Percentiles rank a stretch among this genome's conserved stretches.
Conservation (phyloP, 1,140 invertebrate species). For the Zaprionus africanus region DNA sequence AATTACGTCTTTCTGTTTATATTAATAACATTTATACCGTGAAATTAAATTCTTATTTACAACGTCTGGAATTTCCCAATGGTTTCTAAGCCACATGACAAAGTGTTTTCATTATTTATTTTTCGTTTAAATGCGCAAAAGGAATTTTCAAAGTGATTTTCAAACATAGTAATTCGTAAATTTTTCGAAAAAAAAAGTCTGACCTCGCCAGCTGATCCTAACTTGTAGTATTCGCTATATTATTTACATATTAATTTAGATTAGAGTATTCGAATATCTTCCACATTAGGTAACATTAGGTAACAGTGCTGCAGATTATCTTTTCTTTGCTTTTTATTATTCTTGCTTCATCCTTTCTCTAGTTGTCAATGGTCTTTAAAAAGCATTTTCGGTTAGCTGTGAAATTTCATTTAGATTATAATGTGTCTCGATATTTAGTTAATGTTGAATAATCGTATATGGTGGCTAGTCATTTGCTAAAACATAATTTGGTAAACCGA, state of each 20-base stretch:
- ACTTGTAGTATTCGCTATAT: constrained; percentile 47
- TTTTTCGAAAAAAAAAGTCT: constrained; percentile 24
- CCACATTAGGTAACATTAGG: constrained; percentile 65
- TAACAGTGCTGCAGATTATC: constrained; percentile 25
- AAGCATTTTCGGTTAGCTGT: background rate
- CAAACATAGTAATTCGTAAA: constrained; percentile 31
- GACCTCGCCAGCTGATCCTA: constrained; percentile 23
- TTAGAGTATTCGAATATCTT: constrained; percentile 41
- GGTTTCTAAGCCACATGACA: constrained; percentile 34
- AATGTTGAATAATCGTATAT: constrained; percentile 15
- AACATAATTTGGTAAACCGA: constrained; percentile 26
- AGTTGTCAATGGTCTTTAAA: background rate
- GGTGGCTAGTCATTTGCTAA: constrained; percentile 28
- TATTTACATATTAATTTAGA: constrained; percentile 64
- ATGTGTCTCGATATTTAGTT: background rate
- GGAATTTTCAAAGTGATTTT: constrained; percentile 42
- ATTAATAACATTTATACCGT: constrained; percentile 36
- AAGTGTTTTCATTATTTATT: constrained; percentile 25
- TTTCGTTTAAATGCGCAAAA: constrained; percentile 52
- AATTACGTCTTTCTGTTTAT: constrained; percentile 48
- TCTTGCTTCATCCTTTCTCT: background rate
- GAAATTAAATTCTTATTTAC: constrained; percentile 53
- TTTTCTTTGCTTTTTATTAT: background rate
- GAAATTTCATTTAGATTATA: background rate
- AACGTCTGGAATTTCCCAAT: constrained; percentile 31